Percentiles rank a stretch among this genome's conserved stretches.
phyloP scores from a whole-genome alignment of 2,888 invertebrate species.

The Drosophila rubida region DNA sequence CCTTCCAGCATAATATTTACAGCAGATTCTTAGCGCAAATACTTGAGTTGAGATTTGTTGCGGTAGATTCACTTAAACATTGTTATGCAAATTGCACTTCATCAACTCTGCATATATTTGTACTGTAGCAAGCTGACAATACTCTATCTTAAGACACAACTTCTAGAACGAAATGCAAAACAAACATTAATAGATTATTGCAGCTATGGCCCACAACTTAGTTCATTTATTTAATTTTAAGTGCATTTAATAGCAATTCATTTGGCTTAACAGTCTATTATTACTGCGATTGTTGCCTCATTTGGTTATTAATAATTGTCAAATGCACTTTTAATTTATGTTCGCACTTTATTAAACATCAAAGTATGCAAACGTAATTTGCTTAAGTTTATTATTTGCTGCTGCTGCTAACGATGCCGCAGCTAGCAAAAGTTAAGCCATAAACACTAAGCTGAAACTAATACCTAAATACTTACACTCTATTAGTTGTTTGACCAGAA shows the following conservation, averaged over 20 bases:
- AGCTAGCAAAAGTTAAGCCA: neutral
- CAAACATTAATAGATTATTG: neutral
- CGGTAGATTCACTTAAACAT: neutral
- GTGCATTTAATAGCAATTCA: neutral
- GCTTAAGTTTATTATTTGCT: neutral
- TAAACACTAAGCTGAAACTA: neutral
- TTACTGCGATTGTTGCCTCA: neutral
- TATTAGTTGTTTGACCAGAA: neutral
- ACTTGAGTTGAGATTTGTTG: neutral
- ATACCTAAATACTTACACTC: neutral
- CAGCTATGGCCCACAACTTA: neutral
- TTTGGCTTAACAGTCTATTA: neutral
- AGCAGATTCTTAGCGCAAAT: neutral
- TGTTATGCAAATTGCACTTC: neutral
- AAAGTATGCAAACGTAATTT: neutral
- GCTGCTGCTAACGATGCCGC: neutral
- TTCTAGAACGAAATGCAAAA: no score
- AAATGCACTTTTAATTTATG: neutral
- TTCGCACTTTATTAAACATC: neutral
- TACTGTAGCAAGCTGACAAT: no score
- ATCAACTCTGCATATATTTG: no score
- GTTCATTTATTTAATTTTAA: neutral
- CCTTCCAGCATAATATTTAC: conserved; percentile 3
- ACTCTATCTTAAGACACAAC: no score
- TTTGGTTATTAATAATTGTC: neutral